phyloP scores from a whole-genome alignment of 1,140 invertebrate genomes.

The Drosophila carrolli region DNA sequence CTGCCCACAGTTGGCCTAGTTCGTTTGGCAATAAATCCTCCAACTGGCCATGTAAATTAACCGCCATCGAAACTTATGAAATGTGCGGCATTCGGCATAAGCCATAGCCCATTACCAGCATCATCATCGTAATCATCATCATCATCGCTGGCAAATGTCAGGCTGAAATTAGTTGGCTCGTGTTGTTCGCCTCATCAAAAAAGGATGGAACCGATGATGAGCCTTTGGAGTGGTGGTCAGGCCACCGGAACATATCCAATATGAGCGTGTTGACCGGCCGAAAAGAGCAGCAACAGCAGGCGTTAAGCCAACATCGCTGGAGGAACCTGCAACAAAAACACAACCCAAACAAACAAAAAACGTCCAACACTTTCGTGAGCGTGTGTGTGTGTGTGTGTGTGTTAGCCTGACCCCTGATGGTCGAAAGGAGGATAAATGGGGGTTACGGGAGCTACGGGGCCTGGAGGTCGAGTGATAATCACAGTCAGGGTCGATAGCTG shows the following conservation, averaged over 20 bases:
- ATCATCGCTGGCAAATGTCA: constrained; percentile 30
- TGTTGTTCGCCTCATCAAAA: constrained; percentile 35
- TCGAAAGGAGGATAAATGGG: not conserved
- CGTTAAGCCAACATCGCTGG: constrained; percentile 9
- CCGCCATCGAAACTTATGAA: constrained; percentile 54
- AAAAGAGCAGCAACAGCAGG: constrained; percentile 51
- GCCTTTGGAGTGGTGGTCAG: constrained; percentile 11
- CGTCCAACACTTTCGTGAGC: constrained; percentile 55
- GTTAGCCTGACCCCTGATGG: constrained; percentile 19
- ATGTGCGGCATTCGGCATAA: constrained; percentile 13
- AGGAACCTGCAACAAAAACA: constrained; percentile 37
- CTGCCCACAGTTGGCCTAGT: constrained; percentile 36
- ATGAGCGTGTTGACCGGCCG: constrained; percentile 41
- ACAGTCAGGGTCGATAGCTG: constrained; percentile 52
- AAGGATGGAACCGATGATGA: constrained; percentile 28
- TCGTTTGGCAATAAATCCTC: constrained; percentile 37
- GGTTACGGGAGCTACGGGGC: not conserved
- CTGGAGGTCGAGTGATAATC: constrained; percentile 40
- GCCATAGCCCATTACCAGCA: constrained; percentile 6
- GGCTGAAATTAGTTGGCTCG: constrained; percentile 42
- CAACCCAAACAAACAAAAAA: constrained; percentile 71
- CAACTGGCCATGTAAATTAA: constrained; percentile 51
- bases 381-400: constrained; percentile 10
- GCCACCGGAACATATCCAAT: constrained; percentile 51
- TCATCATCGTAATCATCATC: constrained; percentile 11